These are phyloP conservation scores for Drosophila paulistorum DNA, from an alignment of 1,140 invertebrate genomes.

Conservation along the genomic window DNA sequence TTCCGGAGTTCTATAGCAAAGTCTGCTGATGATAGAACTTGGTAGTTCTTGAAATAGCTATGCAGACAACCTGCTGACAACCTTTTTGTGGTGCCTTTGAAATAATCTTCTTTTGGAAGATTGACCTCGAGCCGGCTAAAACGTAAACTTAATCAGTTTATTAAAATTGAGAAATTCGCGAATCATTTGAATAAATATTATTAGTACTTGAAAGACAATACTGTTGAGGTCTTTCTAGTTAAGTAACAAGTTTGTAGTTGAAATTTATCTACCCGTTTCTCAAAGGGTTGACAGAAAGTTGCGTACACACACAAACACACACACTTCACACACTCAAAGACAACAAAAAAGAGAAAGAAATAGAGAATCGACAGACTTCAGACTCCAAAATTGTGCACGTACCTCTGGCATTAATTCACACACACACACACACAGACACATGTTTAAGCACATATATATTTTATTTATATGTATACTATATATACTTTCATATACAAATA, in stretches of 20 bases:
- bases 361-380: neutral
- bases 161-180: no score
- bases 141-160: no score
- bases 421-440: neutral
- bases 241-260: neutral
- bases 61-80: no score
- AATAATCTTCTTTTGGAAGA: no score
- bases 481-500: conserved; percentile 16
- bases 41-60: no score
- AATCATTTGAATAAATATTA: no score
- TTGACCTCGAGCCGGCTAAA: no score
- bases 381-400: conserved; percentile 3
- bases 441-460: neutral
- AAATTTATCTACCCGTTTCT: neutral
- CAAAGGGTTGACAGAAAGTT: neutral
- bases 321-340: neutral
- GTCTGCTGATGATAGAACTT: no score
- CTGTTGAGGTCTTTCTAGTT: neutral
- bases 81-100: no score
- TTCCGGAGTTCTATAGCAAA: no score
- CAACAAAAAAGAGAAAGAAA: neutral
- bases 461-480: conserved; percentile 10
- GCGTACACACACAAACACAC: neutral
- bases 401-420: conserved; percentile 1
- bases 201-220: no score